Evolutionary conservation across 1,140 invertebrate genomes (phyloP), one percentile per base, ranked within the genome.

Genomic region (Nylanderia fulva): DNA sequence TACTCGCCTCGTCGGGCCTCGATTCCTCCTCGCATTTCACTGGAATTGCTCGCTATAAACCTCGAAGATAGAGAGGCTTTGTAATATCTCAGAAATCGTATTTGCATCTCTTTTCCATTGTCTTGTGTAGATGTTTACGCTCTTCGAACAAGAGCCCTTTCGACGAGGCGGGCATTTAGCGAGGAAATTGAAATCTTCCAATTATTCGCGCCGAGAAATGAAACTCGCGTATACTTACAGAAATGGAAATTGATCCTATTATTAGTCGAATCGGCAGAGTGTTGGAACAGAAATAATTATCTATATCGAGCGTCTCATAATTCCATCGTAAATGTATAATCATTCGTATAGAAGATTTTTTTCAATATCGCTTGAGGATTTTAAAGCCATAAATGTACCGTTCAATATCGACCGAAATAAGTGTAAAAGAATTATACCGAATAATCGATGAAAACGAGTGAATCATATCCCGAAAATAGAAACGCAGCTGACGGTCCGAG

Each of bases 31-130:
- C 45, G 64, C 66, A 45, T 79, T 71, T 85, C 69, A 39, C 75
- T 45, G n/a, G 36, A 66, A 82, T 72, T 60, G 77, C 66, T 29
- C 27, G 54, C 66, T 71, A 80, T 42, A 69, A 71, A 36, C 24
- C 18, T 52, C 52, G 13, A 15, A 45, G 77, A 60, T 71, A 33
- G 66, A 45, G 36, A 82, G 77, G 24, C 66, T 71, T 42, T 24
- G 52, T 45, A 82, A 82, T 82, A 82, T 72, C 15, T 39, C 52
- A 72, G 66, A 36, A 42, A 72, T 42, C 66, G 36, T 29, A 24
- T 42, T 52, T 56, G 66, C 66, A 42, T 71, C 61, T 54, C 61
- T 63, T 71, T 72, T 42, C 39, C 66, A 56, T 82, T 82, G 66
- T 82, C 77, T 72, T 72, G 29, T 72, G 29, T 58, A 27, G 13